Evolutionary conservation across 2,113 vertebrate genomes (phyloP), one percentile per base, ranked within the genome.

Genomic region (Trochalopteron elliotii): DNA sequence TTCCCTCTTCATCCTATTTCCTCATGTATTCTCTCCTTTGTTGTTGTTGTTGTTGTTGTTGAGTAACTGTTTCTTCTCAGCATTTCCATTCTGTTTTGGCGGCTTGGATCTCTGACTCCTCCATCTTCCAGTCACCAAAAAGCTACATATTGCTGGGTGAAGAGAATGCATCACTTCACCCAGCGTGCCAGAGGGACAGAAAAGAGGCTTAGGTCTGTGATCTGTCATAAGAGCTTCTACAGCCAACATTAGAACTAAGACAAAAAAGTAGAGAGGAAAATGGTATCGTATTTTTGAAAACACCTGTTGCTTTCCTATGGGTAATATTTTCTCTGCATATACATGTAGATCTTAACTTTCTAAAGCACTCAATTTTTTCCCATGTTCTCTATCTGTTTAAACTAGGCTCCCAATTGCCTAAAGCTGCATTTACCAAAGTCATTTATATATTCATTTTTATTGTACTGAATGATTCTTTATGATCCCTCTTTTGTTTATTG

Each of bases 91-190:
- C 40, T 85, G 42, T 50, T 93, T 83, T 40, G 59, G 45, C n/a
- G 91, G 30, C 24, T 35, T 40, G 30, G 23, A 85, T 85, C 67
- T 61, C 81, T 3, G 10, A 67, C 42, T 90, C 50, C 57, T 76
- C 49, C n/a, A 80, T 87, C 67, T 55, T 83, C 67, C 55, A 85
- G 23, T 23, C 42, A 83, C 67, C 63, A 80, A 68, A 85, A 90
- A 70, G 75, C 59, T 80, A 83, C 7, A 3, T 2, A 82, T 90
- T 94, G 87, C 91, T 70, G 75, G 78, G 55, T 31, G 42, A 93
- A 91, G 42, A 90, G 74, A 96, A 95, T 88, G 75, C 59, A 91
- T 89, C 87, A 79, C 53, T 65, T 93, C 93, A 96, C 8, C 37
- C 40, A 27, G n/a, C 21, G 28, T 17, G 55, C 28, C 42, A 61